Evolutionary conservation across 2,113 vertebrate species (phyloP).

Genomic region (Sceloporus tristichus): DNA sequence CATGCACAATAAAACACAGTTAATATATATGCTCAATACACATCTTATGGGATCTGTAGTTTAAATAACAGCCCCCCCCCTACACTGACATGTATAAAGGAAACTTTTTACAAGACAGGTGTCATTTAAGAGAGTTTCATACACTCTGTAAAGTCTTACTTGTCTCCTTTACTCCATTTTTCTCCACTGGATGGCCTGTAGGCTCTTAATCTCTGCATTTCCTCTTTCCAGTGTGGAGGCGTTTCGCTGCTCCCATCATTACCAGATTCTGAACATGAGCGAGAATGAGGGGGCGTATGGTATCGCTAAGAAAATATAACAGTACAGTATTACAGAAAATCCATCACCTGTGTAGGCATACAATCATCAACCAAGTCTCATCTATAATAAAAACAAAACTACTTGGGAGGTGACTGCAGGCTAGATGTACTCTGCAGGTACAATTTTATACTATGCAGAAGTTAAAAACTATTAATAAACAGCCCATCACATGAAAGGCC

Average conservation of each 20-base stretch:
- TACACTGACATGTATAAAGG: not conserved
- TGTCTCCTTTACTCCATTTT: constrained; percentile 96
- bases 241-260: constrained; percentile 93
- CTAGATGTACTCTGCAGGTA: too few relatives aligned
- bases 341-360: not conserved
- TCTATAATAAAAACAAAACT: not conserved
- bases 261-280: constrained; percentile 90
- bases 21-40: too few relatives aligned
- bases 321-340: accelerated
- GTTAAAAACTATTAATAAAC: too few relatives aligned
- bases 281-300: constrained; percentile 93
- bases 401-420: too few relatives aligned
- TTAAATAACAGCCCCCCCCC: too few relatives aligned
- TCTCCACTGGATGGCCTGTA: constrained; percentile 90
- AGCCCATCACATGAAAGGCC: too few relatives aligned
- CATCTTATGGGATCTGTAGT: not conserved
- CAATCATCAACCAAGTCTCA: not conserved
- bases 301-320: constrained; percentile 83
- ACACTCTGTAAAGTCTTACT: constrained; percentile 76
- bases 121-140: not conserved
- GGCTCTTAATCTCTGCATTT: constrained; percentile 90
- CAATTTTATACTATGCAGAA: too few relatives aligned
- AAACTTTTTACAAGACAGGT: not conserved
- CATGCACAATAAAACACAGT: not conserved
- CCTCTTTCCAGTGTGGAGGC: constrained; percentile 97